Evolutionary conservation across 1,140 invertebrate genomes (phyloP).

Genomic region (Hydropsyche tenuis): DNA sequence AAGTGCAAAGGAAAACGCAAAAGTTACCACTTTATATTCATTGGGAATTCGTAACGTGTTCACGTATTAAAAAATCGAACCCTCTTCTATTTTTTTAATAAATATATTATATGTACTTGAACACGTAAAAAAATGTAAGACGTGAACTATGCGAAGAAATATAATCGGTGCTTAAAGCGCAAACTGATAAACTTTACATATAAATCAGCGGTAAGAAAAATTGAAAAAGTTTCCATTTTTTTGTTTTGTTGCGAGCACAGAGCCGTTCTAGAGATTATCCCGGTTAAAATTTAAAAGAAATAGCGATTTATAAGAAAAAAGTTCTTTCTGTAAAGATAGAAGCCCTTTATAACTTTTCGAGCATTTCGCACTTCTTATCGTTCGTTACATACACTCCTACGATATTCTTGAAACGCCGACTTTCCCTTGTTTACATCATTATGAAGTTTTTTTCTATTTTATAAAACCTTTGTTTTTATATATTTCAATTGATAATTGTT

Average conservation of each 20-base stretch:
- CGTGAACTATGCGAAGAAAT: background rate
- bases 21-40: constrained; percentile 12
- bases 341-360: constrained; percentile 11
- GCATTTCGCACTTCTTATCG: constrained; percentile 20
- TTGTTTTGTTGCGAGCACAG: background rate
- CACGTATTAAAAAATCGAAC: constrained; percentile 2
- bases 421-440: background rate
- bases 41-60: background rate
- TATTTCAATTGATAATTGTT: no score
- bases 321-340: constrained; percentile 7
- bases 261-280: constrained; percentile 8
- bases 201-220: constrained; percentile 4
- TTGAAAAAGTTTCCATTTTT: constrained; percentile 21
- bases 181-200: constrained; percentile 20
- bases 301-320: constrained; percentile 18
- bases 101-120: background rate
- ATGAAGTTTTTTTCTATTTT: no score
- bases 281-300: constrained; percentile 16
- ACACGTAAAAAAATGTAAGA: background rate
- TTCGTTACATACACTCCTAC: background rate
- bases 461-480: no score
- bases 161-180: background rate
- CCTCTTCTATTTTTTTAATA: constrained; percentile 6
- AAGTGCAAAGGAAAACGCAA: constrained; percentile 8
- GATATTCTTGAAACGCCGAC: background rate